Conservation (phyloP, 2,888 invertebrate species). For the Lasioglossum morio region DNA sequence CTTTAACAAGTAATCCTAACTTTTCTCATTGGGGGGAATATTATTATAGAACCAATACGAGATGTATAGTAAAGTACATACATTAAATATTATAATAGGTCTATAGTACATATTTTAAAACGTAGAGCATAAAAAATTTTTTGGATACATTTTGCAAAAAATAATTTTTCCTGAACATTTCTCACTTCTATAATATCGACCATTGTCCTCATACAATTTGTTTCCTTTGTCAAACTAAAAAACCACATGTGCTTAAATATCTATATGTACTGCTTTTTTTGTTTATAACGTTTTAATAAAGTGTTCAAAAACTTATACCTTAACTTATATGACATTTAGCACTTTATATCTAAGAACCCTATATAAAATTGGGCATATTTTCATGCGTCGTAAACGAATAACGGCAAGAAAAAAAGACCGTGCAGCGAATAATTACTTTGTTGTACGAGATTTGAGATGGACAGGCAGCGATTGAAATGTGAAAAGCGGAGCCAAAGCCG, state of each 20-base stretch:
- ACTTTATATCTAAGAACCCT: too few relatives aligned
- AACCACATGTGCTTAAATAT: too few relatives aligned
- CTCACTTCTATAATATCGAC: neutral
- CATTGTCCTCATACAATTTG: neutral
- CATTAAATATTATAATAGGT: neutral
- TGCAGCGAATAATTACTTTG: neutral
- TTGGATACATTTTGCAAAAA: neutral
- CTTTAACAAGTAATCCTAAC: neutral
- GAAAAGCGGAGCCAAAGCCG: constrained; percentile 7
- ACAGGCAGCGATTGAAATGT: neutral
- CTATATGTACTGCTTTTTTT: too few relatives aligned
- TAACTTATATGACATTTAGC: too few relatives aligned
- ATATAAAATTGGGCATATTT: neutral
- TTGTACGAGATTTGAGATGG: neutral
- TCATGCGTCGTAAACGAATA: neutral
- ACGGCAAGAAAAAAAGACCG: neutral
- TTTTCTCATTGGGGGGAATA: neutral
- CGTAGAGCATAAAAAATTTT: neutral
- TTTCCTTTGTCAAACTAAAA: neutral
- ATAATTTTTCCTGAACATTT: neutral
- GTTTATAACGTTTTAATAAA: too few relatives aligned
- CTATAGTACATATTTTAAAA: neutral
- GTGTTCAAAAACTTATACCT: too few relatives aligned
- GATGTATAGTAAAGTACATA: neutral
- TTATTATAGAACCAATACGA: neutral